These are phyloP conservation scores for Hippocampus guttulatus DNA, from an alignment of 2,113 vertebrate genomes.

Conservation along the genomic window DNA sequence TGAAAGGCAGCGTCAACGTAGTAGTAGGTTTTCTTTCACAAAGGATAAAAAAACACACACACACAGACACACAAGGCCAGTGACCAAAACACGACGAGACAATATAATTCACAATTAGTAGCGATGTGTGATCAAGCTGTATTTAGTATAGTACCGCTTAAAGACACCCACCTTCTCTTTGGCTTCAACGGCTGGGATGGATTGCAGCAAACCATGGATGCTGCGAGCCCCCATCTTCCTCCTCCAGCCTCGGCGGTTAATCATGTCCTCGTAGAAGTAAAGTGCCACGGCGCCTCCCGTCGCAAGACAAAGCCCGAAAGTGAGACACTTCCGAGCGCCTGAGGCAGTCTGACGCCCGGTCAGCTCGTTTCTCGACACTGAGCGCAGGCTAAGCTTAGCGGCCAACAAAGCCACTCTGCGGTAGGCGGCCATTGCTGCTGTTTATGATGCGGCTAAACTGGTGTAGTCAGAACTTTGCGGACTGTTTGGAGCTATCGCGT, in stretches of 20 bases:
- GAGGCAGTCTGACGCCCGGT: constrained; percentile 11
- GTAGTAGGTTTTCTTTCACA: neutral
- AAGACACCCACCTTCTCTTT: constrained; percentile 68
- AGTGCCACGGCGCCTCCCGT: constrained; percentile 63
- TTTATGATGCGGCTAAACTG: constrained; percentile 38
- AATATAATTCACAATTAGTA: neutral
- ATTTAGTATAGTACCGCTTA: no score
- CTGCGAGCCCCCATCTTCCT: constrained; percentile 42
- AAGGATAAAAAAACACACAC: neutral
- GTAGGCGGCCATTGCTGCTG: constrained; percentile 70
- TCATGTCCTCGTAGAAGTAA: constrained; percentile 52
- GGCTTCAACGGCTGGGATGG: constrained; percentile 64
- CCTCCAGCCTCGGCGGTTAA: constrained; percentile 34
- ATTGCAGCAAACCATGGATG: constrained; percentile 49
- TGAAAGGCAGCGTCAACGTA: no score
- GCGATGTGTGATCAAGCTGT: constrained; percentile 9
- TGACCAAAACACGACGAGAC: neutral
- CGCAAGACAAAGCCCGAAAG: constrained; percentile 56
- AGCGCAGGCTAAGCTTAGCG: constrained; percentile 38
- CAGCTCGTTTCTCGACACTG: constrained; percentile 32
- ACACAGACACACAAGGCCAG: constrained; percentile 10
- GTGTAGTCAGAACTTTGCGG: constrained; percentile 37
- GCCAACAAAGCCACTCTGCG: constrained; percentile 60
- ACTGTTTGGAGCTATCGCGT: constrained; percentile 59
- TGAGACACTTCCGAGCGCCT: constrained; percentile 30